Conservation (phyloP, 2,113 vertebrate genomes). For the Regulus satrapa region DNA sequence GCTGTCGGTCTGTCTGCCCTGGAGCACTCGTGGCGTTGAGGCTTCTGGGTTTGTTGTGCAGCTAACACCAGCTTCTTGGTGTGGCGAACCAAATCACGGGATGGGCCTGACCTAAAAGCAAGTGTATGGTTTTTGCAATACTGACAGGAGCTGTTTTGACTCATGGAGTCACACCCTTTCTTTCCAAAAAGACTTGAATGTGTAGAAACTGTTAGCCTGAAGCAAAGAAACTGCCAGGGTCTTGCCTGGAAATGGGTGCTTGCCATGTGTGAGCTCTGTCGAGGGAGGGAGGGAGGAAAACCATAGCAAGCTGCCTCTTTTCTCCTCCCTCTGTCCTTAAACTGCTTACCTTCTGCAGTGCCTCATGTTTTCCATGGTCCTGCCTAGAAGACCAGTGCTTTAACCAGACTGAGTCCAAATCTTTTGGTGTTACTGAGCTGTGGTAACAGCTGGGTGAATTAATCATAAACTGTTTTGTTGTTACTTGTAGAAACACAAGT, state of each 20-base stretch:
- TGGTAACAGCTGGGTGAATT: slow-evolving; percentile 36
- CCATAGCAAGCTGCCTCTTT: not conserved
- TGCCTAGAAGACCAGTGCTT: not conserved
- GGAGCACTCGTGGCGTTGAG: not conserved
- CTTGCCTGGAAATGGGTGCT: not conserved
- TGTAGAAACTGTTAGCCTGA: slow-evolving; percentile 6
- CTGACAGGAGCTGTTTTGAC: not conserved
- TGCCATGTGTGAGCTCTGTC: not conserved
- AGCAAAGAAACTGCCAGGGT: not conserved
- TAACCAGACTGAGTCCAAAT: not conserved
- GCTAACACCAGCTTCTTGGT: not conserved
- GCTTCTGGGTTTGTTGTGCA: not conserved
- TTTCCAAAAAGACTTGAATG: not conserved
- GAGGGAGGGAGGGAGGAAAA: not conserved
- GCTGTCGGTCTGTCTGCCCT: not conserved
- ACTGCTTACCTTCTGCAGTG: slow-evolving; percentile 1
- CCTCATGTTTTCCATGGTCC: slow-evolving; percentile 10
- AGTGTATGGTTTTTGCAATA: not conserved
- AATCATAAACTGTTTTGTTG: not conserved
- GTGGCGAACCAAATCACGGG: not conserved
- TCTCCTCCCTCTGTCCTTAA: not conserved
- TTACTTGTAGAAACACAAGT: not conserved
- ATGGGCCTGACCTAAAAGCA: not conserved
- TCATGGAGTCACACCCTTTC: not conserved
- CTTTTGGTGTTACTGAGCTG: not conserved